Conservation (phyloP, 1,140 invertebrate species). For the Hyposmocoma kahamanoa region DNA sequence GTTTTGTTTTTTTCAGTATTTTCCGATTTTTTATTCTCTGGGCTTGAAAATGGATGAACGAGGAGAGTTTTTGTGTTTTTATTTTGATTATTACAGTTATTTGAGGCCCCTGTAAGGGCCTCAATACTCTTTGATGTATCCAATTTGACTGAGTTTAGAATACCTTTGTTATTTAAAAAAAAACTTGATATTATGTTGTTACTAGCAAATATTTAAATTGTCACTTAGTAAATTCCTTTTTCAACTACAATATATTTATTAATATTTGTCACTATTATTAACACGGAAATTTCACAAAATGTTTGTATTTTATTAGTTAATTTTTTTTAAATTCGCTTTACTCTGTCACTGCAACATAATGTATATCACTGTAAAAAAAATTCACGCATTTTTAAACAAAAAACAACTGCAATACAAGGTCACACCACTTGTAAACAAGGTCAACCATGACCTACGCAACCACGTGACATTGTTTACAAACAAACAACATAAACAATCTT, state of each 20-base stretch:
- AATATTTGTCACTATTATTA: neutral
- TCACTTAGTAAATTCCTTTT: neutral
- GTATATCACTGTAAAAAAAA: neutral
- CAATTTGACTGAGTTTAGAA: slow-evolving; percentile 48
- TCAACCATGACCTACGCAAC: slow-evolving; percentile 9
- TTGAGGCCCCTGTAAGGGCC: slow-evolving; percentile 47
- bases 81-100: neutral
- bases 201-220: neutral
- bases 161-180: neutral
- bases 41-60: slow-evolving; percentile 38
- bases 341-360: neutral
- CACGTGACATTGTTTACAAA: slow-evolving; percentile 36
- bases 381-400: neutral
- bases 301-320: neutral
- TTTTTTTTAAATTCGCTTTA: neutral
- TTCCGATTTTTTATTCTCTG: slow-evolving; percentile 9
- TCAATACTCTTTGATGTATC: slow-evolving; percentile 31
- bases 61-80: slow-evolving; percentile 41
- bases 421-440: neutral
- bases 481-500: slow-evolving; percentile 22
- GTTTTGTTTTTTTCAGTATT: slow-evolving; percentile 27
- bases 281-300: neutral
- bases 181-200: neutral
- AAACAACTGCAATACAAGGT: neutral
- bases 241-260: slow-evolving; percentile 1